Base-by-base conservation (phyloP, 2,113 vertebrate genomes). In the Pipa parva region DNA sequence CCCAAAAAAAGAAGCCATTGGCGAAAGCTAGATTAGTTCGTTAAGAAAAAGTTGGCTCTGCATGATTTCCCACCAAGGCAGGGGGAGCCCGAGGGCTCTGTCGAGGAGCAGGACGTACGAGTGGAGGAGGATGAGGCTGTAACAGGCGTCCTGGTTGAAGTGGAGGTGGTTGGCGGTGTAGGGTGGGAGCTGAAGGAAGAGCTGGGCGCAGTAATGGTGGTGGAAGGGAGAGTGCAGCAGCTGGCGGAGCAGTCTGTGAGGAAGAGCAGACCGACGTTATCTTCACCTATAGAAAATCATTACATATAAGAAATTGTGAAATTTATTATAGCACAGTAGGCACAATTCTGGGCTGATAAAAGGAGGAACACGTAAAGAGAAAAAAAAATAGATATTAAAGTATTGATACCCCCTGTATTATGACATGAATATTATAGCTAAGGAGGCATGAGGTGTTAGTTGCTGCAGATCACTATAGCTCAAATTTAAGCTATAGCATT, bases 141-240 rank as follows among this genome's bases (percentile, higher is more conserved):
- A 93, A 87, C 20, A 92, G 90, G 5, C 91, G 90, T 0, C 91
- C 93, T 79, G 84, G 84, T 72, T 93, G 92, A 2, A 93, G 87
- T 0, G 93, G 93, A 0, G 93, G 93, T 0, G 92, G 93, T 77
- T 93, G 92, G 1, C 92, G 91, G 13, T 92, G 89, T 59, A 94
- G 82, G 65, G 90, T 89, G 0, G 93, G 92, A 0, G 89, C 92
- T 0, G 90, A 85, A 1, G 93, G 92, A 21, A 91, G 83, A 0
- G 90, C 83, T 0, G 92, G 91, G 22, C 92, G 90, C 63, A 95
- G 82, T 69, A 94, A 80, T 0, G 92, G 92, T 0, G 92, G 92
- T 0, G 92, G 93, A 79, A 94, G 93, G 17, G 90, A 91, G 58
- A 95, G 84, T 0, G 91, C 87, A 11, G 90, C 79, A 3, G 54